Evolutionary conservation across 2,113 vertebrate species (phyloP), one percentile per base, ranked within the genome.

Genomic region (Collichthys lucidus): DNA sequence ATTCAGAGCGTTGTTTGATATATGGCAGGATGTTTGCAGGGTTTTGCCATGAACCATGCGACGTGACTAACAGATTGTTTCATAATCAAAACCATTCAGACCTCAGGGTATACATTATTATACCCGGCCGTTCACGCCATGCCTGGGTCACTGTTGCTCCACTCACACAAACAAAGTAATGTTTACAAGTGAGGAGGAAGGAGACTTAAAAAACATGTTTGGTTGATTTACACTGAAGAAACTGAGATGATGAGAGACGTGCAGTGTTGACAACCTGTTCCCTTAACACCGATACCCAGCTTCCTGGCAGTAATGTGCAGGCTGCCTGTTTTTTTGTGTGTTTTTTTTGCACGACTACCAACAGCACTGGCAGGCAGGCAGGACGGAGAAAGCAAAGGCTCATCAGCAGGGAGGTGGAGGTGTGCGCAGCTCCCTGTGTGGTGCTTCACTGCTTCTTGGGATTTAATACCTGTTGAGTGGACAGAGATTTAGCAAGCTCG

Each of bases 381-480:
- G 35, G 50, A 77, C 50, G 35, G 0, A 65, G 44, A 12, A 85
- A 63, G 86, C 46, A 82, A 47, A 76, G 78, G 63, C 81, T 83
- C 62, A 65, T 83, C 89, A 79, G 77, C 24, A 53, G 79, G 81
- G 61, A 86, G 74, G 72, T 83, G 77, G 24, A 84, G 76, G 76
- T 52, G 67, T 78, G 50, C 26, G 59, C 57, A 50, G 73, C 66
- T 68, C 67, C 87, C 88, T 57, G 80, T 81, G 81, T 82, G 77
- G 64, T 0, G 62, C 80, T 83, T 79, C 80, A 10, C 83, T 78
- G 84, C 84, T 80, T 44, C 84, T 80, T 44, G 62, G 65, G 86
- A 83, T 91, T 88, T 92, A 89, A 92, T 91, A 93, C 92, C 87
- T 92, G 88, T 93, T 85, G 91, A 93, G 87, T 86, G 84, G 85